Evolutionary conservation across 2,113 vertebrate species (phyloP).

Genomic region (Hyaena hyaena): DNA sequence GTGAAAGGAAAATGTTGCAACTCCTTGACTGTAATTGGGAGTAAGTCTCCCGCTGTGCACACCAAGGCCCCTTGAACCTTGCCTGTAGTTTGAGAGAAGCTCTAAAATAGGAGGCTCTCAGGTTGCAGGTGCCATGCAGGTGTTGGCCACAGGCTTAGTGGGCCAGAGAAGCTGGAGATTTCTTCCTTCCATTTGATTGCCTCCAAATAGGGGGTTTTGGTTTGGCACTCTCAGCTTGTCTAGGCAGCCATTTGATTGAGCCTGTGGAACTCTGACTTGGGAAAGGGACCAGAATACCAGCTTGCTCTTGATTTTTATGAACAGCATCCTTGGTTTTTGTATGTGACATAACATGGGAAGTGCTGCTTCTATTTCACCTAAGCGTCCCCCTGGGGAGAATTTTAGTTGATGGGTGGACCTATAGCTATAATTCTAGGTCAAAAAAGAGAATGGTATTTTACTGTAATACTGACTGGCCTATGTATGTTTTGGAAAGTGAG

Average conservation of each 20-base stretch:
- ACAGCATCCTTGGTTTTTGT: not conserved
- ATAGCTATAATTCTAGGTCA: not conserved
- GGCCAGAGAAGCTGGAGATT: not conserved
- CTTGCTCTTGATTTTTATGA: not conserved
- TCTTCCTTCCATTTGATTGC: not conserved
- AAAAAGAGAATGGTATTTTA: not conserved
- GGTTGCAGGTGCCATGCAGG: not conserved
- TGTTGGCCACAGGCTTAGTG: not conserved
- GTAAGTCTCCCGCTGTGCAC: not conserved
- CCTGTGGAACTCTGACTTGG: not conserved
- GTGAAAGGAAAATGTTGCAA: not conserved
- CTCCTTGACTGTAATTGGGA: not conserved
- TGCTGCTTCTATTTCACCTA: not conserved
- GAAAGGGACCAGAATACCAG: not conserved
- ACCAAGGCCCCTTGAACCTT: not conserved
- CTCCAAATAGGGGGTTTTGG: not conserved
- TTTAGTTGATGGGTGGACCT: not conserved
- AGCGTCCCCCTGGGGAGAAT: not conserved
- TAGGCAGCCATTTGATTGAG: not conserved
- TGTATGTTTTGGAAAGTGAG: not conserved
- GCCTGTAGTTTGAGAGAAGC: not conserved
- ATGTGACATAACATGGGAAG: not conserved
- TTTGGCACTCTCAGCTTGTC: not conserved
- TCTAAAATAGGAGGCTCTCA: not conserved
- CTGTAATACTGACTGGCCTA: not conserved